These are phyloP conservation scores for Coelopa frigida DNA, from an alignment of 1,140 invertebrate genomes.

Conservation along the genomic window DNA sequence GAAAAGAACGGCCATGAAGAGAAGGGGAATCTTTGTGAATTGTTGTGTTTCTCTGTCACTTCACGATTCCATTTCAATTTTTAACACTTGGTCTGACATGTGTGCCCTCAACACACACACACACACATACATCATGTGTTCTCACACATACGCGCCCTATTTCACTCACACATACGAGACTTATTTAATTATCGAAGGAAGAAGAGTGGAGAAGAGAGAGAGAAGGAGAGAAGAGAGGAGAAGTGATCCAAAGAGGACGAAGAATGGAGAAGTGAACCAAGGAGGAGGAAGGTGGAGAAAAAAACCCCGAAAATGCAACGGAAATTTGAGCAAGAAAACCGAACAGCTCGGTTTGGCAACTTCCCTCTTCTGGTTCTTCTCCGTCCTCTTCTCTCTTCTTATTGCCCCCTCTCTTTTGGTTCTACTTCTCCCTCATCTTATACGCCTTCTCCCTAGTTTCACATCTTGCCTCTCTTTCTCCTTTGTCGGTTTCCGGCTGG, in stretches of 20 bases:
- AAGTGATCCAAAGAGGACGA: constrained; percentile 2
- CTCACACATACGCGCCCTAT: neutral
- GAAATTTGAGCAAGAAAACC: neutral
- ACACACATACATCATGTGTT: too few species aligned
- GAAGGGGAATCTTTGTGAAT: constrained; percentile 7
- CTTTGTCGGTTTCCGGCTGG: too few species aligned
- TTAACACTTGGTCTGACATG: constrained; percentile 10
- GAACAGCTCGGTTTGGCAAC: too few species aligned
- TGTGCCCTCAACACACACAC: too few species aligned
- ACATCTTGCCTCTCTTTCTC: too few species aligned
- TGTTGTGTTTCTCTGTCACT: neutral
- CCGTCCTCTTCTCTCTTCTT: constrained; percentile 2
- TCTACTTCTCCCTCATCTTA: too few species aligned
- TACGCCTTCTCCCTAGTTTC: too few species aligned
- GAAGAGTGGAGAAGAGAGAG: neutral
- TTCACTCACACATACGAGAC: too few species aligned
- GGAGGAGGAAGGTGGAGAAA: neutral
- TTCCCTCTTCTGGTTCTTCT: neutral
- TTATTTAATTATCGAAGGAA: constrained; percentile 7
- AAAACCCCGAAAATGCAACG: neutral
- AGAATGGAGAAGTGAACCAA: neutral
- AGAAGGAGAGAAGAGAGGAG: constrained; percentile 2
- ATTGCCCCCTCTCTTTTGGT: neutral
- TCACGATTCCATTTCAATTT: constrained; percentile 1
- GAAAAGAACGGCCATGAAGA: too few species aligned